These are phyloP conservation scores for Orius laevigatus DNA, from an alignment of 1,140 invertebrate genomes.

Conservation along the genomic window DNA sequence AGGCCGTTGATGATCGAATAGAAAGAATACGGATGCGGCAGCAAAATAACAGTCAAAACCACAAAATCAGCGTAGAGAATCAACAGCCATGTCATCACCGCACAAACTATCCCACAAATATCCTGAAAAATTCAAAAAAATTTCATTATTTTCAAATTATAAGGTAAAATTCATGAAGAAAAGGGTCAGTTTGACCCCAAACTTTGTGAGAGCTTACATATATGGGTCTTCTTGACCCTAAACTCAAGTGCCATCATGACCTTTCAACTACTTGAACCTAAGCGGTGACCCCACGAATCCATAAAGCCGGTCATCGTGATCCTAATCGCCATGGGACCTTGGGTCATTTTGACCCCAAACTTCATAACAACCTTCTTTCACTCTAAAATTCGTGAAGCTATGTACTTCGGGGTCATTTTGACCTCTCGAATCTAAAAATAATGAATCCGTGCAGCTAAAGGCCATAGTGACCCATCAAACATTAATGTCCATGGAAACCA, in stretches of 20 bases:
- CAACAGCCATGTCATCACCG: constrained; percentile 88
- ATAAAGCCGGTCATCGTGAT: too few species aligned
- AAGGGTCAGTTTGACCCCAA: background rate
- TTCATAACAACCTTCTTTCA: too few species aligned
- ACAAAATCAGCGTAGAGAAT: constrained; percentile 95
- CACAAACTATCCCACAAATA: constrained; percentile 95
- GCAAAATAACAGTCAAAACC: constrained; percentile 84
- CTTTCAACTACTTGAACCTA: too few species aligned
- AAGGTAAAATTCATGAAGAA: background rate
- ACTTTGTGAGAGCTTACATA: background rate
- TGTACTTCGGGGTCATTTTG: too few species aligned
- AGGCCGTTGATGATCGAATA: constrained; percentile 79
- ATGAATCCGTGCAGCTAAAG: too few species aligned
- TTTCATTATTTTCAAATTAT: background rate
- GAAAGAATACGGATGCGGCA: constrained; percentile 58
- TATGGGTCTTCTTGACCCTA: background rate
- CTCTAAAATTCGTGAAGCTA: too few species aligned
- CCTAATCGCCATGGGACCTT: too few species aligned
- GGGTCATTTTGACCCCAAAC: too few species aligned
- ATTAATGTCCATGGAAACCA: too few species aligned
- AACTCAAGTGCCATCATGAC: too few species aligned
- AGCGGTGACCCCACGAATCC: background rate
- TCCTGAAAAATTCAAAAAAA: constrained; percentile 43
- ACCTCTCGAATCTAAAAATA: too few species aligned
- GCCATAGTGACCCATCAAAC: too few species aligned